Percentiles rank a stretch among this genome's conserved stretches.
Conservation (phyloP, 2,888 invertebrate species). For the Drosophila merina region DNA sequence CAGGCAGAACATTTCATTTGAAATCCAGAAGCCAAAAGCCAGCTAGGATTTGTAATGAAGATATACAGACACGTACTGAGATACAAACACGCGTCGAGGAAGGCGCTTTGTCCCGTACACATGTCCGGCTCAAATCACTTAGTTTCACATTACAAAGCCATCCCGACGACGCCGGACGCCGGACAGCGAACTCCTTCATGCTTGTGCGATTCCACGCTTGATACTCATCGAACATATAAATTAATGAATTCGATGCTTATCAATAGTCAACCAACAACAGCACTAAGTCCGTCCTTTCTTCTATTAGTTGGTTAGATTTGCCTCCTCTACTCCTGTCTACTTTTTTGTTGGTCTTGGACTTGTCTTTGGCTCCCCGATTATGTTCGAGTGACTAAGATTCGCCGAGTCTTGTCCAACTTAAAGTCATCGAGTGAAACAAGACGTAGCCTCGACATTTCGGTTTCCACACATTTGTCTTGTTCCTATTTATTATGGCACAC, state of each 20-base stretch:
- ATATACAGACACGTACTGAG: constrained; percentile 52
- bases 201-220: constrained; percentile 53
- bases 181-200: constrained; percentile 55
- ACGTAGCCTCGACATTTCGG: constrained; percentile 32
- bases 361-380: constrained; percentile 66
- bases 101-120: constrained; percentile 22
- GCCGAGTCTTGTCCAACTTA: constrained; percentile 58
- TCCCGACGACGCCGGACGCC: constrained; percentile 32
- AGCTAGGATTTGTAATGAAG: constrained; percentile 71
- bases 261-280: constrained; percentile 57
- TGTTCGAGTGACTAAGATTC: constrained; percentile 76
- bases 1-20: constrained; percentile 61
- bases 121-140: constrained; percentile 76
- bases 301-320: constrained; percentile 42
- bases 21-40: constrained; percentile 64
- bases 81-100: constrained; percentile 27
- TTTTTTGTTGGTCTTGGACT: constrained; percentile 19
- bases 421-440: constrained; percentile 57
- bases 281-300: constrained; percentile 42
- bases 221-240: constrained; percentile 71
- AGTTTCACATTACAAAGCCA: constrained; percentile 80
- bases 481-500: constrained; percentile 69
- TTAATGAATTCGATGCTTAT: constrained; percentile 81
- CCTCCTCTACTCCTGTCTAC: constrained; percentile 8
- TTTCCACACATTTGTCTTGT: constrained; percentile 32